Evolutionary conservation across 2,113 vertebrate species (phyloP), one percentile per base, ranked within the genome.

Genomic region (Ochotona curzoniae): DNA sequence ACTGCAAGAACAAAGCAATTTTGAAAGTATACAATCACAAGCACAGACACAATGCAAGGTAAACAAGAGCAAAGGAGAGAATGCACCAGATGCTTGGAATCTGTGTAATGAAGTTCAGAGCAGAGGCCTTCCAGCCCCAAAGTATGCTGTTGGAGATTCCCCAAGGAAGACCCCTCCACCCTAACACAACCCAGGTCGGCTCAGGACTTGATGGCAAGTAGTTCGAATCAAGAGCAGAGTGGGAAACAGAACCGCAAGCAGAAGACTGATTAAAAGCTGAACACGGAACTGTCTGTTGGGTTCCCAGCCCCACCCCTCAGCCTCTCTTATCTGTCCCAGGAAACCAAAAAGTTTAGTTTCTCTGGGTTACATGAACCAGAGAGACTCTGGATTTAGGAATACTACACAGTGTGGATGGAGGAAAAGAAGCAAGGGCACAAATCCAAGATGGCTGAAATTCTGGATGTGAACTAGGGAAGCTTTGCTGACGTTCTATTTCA

Each of bases 1-100:
- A 76, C 74, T 84, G 47, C 21, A 8, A 91, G n/a, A 89, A 15
- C 38, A 49, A 93, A 95, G n/a, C 28, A 86, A 82, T 64, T 51
- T 76, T 64, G 66, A 66, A 85, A 38, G 49, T 90, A 76, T 44
- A 69, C 25, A 87, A 35, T 78, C 82, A 51, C 2, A 67, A 44
- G 49, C 23, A 73, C 63, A 78, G 83, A 90, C 26, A 84, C 44
- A 82, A 35, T 57, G 73, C 32, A 28, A 94, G 60, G 18, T 11
- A 57, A 67, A 54, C 0, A 15, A 73, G 57, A 76, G 20, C 8
- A 67, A 80, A 81, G 63, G 63, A 57, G 60, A 73, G 32, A 9
- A 32, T 70, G 17, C 3, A n/a, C 5, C 18, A 78, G 8, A 30
- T 26, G 23, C 32, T 47, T 85, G 25, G 54, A 71, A 82, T 26